These are phyloP conservation scores for Anolis apletophallus DNA, from an alignment of 2,797 vertebrate species.

Conservation along the genomic window DNA sequence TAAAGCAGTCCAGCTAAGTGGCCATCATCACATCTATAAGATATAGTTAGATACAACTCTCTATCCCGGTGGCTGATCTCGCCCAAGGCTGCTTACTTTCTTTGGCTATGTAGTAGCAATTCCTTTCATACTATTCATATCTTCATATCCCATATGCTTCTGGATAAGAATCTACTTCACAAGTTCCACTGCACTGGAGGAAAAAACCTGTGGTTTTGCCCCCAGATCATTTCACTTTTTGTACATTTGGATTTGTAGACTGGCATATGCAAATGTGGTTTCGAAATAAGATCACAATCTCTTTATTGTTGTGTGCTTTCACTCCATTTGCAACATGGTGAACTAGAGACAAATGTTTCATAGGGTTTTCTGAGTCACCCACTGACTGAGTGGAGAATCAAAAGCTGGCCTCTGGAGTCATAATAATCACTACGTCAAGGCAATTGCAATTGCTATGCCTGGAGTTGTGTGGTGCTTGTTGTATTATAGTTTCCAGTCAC, in stretches of 20 bases:
- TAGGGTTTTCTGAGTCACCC: too few relatives aligned
- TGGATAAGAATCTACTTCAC: not conserved
- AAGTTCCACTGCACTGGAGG: not conserved
- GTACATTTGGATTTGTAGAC: not conserved
- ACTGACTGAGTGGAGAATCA: too few relatives aligned
- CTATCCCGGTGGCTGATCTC: not conserved
- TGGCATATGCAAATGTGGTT: not conserved
- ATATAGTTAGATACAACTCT: not conserved
- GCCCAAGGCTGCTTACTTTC: not conserved
- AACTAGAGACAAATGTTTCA: too few relatives aligned
- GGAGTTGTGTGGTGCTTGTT: not conserved
- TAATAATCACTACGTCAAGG: not conserved
- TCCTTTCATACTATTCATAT: not conserved
- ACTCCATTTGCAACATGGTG: too few relatives aligned
- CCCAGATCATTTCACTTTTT: not conserved
- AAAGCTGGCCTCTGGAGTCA: too few relatives aligned
- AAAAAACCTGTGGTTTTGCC: not conserved
- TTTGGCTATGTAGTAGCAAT: not conserved
- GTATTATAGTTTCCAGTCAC: not conserved
- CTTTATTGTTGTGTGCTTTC: too few relatives aligned
- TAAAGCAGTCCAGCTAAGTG: not conserved
- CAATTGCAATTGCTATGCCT: not conserved
- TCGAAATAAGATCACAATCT: not conserved
- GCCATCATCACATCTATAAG: not conserved
- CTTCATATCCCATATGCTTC: not conserved